Percentiles rank a stretch among this genome's conserved stretches.
Conservation (phyloP, 2,113 vertebrate species). For the Isurus oxyrinchus region DNA sequence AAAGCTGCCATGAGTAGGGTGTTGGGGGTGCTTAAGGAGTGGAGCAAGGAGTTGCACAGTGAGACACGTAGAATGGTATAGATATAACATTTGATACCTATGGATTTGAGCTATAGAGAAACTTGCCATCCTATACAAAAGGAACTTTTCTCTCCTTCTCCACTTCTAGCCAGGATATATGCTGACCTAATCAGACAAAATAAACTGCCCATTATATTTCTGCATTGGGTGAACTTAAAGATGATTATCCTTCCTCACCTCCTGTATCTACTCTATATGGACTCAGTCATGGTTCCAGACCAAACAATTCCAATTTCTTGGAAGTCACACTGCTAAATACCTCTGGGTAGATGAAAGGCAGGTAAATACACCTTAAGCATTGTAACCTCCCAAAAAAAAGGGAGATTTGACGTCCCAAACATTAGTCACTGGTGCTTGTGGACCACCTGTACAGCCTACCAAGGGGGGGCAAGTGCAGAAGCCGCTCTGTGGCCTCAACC, state of each 20-base stretch:
- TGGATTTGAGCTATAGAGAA: too few species aligned
- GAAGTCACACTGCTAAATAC: not conserved
- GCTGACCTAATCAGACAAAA: not conserved
- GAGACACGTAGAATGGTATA: too few species aligned
- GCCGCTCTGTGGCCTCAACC: not conserved
- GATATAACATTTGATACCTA: too few species aligned
- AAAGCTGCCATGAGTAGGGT: too few species aligned
- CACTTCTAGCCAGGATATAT: not conserved
- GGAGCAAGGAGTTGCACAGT: too few species aligned
- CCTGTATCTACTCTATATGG: not conserved
- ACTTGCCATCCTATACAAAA: not conserved
- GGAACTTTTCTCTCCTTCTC: not conserved
- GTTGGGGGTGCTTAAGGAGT: too few species aligned
- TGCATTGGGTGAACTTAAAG: too few species aligned
- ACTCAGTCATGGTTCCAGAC: not conserved
- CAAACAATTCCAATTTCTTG: not conserved
- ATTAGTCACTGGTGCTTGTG: not conserved
- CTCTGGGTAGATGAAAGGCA: not conserved
- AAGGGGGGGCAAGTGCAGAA: not conserved
- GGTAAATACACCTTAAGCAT: not conserved
- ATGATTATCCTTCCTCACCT: not conserved
- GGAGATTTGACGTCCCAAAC: not conserved
- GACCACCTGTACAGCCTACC: not conserved
- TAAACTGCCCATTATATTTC: not conserved
- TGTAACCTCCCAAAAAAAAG: not conserved